Conservation (phyloP, 2,113 vertebrate genomes). For the Caranx melampygus region DNA sequence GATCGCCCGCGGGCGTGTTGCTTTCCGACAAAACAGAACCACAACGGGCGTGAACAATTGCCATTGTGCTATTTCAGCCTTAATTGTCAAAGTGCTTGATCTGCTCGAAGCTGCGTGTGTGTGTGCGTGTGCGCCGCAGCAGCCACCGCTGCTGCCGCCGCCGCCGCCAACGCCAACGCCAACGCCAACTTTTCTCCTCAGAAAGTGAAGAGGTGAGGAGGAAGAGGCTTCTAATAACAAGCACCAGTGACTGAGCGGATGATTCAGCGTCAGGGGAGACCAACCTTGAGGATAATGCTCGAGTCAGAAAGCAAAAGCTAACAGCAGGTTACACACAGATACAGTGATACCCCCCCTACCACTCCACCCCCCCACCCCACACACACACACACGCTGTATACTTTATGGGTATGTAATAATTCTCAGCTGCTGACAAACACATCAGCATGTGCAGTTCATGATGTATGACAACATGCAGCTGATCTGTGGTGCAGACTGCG, state of each 20-base stretch:
- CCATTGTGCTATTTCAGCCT: conserved; percentile 50
- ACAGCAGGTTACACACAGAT: conserved; percentile 21
- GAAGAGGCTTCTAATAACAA: conserved; percentile 22
- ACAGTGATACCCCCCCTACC: not conserved
- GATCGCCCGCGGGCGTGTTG: conserved; percentile 53
- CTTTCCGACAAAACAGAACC: conserved; percentile 39
- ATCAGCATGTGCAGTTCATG: conserved; percentile 38
- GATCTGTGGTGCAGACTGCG: conserved; percentile 37
- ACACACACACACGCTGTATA: not conserved
- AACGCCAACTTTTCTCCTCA: conserved; percentile 30
- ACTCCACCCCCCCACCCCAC: too few relatives aligned
- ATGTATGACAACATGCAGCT: conserved; percentile 37
- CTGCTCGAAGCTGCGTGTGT: conserved; percentile 19
- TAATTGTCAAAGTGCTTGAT: conserved; percentile 57
- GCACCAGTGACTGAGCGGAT: conserved; percentile 37
- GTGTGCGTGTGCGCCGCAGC: conserved; percentile 1
- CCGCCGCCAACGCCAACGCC: conserved; percentile 16
- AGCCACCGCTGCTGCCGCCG: not conserved
- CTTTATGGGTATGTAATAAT: conserved; percentile 25
- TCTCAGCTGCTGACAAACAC: conserved; percentile 54
- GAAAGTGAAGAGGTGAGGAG: conserved; percentile 17
- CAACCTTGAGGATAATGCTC: conserved; percentile 40
- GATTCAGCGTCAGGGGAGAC: conserved; percentile 35
- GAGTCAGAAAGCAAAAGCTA: conserved; percentile 41
- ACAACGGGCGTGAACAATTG: conserved; percentile 48